Evolutionary conservation across 2,888 invertebrate species (phyloP), one percentile per base, ranked within the genome.

Genomic region (Homarus gammarus): DNA sequence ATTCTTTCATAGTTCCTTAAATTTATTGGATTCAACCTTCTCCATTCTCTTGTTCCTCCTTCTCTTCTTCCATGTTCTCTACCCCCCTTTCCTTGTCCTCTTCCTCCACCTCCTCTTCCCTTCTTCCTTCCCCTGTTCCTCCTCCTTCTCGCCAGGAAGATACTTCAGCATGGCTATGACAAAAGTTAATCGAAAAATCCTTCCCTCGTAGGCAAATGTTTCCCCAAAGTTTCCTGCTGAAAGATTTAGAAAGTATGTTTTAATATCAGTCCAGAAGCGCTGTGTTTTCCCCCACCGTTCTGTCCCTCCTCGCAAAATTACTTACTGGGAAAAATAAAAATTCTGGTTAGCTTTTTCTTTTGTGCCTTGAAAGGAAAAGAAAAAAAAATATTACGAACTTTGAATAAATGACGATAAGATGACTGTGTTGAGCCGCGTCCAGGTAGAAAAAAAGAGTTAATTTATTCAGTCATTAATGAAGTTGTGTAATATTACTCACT

Each of bases 131-230:
- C 22, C 18, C 56, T 18, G 3, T 2, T 56, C 12, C 56, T 18
- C 22, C 56, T 56, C 6, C 56, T 18, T 22, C 12, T 15, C 18
- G 12, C 56, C 18, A 22, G 15, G 56, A 22, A 56, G 56, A 56
- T 56, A 56, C 5, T 56, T 56, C 22, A 22, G 56, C 8, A 18
- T 0, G 56, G 56, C 12, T 56, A 56, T 56, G 56, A 56, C 56
- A 56, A 56, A 56, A 56, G 56, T 56, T 56, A 56, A 56, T 56
- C 56, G 56, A 56, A 56, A 56, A 56, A 56, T 56, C 56, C 18
- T 22, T 56, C 56, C 56, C 56, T 56, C 56, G 56, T 56, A 56
- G 56, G 56, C 56, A 56, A 56, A 56, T 56, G 56, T 56, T 56
- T 56, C 56, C 56, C 18, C 56, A 56, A 56, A 56, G 56, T 56